phyloP scores from a whole-genome alignment of 2,797 vertebrate species.

The Tympanoctomys barrerae region DNA sequence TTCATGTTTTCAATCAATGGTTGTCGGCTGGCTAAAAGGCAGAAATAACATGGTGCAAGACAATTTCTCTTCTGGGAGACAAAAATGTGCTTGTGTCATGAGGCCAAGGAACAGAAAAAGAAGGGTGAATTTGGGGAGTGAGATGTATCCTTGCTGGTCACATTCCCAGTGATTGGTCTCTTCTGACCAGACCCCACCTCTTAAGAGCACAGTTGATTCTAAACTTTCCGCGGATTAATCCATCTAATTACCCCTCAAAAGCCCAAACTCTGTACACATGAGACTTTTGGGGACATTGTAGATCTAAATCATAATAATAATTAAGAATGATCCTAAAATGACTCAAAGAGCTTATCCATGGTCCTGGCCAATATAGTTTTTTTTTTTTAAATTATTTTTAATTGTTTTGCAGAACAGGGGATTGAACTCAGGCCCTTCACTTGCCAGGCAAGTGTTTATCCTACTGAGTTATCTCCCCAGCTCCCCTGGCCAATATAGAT shows the following conservation, averaged over 20 bases:
- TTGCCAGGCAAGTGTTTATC: too few relatives aligned
- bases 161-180: not conserved
- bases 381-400: too few relatives aligned
- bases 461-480: too few relatives aligned
- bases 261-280: not conserved
- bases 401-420: too few relatives aligned
- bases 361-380: not conserved
- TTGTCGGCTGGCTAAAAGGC: not conserved
- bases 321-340: not conserved
- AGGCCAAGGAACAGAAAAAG: not conserved
- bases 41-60: not conserved
- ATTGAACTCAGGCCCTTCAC: too few relatives aligned
- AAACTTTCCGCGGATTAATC: not conserved
- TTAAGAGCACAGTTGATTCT: not conserved
- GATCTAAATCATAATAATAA: not conserved
- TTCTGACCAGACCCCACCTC: not conserved
- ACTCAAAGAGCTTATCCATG: not conserved
- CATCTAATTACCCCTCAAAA: not conserved
- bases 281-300: not conserved
- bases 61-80: not conserved
- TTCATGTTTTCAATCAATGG: not conserved
- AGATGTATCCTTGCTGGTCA: not conserved
- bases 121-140: not conserved
- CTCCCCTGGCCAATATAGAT: not conserved
- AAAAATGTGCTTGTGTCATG: not conserved